Evolutionary conservation across 2,797 vertebrate species (phyloP), one percentile per base, ranked within the genome.

Genomic region (Eulemur rubriventer): DNA sequence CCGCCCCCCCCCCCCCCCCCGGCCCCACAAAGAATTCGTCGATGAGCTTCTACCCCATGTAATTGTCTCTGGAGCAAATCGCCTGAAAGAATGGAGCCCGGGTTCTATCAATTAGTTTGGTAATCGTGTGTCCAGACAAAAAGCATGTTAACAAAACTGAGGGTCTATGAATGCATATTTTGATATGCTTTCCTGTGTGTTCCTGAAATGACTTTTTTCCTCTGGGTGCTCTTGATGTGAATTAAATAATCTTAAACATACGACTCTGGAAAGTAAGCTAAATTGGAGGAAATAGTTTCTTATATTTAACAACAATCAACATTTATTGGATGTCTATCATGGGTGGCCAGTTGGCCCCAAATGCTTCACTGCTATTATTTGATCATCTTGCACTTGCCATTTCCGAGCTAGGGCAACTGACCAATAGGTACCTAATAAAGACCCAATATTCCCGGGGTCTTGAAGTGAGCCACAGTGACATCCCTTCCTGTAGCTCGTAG

Each of bases 1-100:
- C n/a, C n/a, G n/a, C 3, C 75, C 4, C 75, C 12, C 12, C 12
- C 14, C 41, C 41, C 1, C 41, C 41, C 41, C 41, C 41, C 41
- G 41, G 11, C 35, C 73, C 85, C 94, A 57, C 76, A 95, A 89
- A 43, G 57, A 90, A 81, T 86, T 79, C 63, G 80, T 92, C 91
- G 8, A 30, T 0, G 0, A 85, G 94, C 89, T 0, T 0, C 3
- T 69, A 67, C 2, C 0, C 33, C 43, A 0, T 78, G 72, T 94
- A 91, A 97, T 92, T 81, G 82, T 30, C 87, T 38, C 63, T 43
- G 24, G 70, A 46, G 67, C 84, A 88, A 97, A 67, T 16, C 0
- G 0, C 75, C 41, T 55, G 65, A 84, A 95, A 93, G 89, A 95
- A 70, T 65, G 41, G 35, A 14, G 22, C 50, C 93, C 76, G 83